Evolutionary conservation across 2,888 invertebrate genomes (phyloP).

Genomic region (Stenotaenia linearis): DNA sequence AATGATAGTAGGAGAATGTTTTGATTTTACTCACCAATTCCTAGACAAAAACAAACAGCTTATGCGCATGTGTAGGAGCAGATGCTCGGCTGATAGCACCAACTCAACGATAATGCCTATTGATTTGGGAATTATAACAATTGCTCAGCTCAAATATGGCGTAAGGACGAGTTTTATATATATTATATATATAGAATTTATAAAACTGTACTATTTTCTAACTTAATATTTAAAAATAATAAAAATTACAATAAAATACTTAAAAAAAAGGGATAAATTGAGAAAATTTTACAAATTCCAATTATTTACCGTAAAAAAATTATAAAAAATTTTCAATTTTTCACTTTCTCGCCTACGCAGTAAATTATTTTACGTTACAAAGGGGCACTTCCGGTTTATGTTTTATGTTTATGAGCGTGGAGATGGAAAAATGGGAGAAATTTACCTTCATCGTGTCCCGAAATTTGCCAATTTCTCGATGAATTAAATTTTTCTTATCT

Average conservation of each 20-base stretch:
- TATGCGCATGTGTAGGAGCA: slow-evolving; percentile 36
- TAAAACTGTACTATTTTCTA: not conserved
- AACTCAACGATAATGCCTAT: slow-evolving; percentile 39
- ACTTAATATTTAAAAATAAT: not conserved
- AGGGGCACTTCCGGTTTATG: no score
- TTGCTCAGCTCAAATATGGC: slow-evolving; percentile 38
- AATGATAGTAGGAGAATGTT: not conserved
- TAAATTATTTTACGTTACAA: no score
- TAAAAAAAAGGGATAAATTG: not conserved
- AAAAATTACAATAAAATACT: not conserved
- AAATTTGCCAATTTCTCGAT: slow-evolving; percentile 95
- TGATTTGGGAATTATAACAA: slow-evolving; percentile 39
- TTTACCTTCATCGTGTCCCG: slow-evolving; percentile 94
- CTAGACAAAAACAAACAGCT: slow-evolving; percentile 40
- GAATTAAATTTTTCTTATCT: slow-evolving; percentile 92
- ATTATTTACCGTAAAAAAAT: no score
- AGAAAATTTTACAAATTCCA: not conserved
- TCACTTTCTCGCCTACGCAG: no score
- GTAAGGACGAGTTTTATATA: not conserved
- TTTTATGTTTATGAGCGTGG: no score
- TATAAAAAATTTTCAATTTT: no score
- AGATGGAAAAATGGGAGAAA: slow-evolving; percentile 35
- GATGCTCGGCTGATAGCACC: slow-evolving; percentile 39
- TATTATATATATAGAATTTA: no score
- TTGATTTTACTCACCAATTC: slow-evolving; percentile 39